phyloP scores from a whole-genome alignment of 2,888 invertebrate species.

The Laothoe populi region DNA sequence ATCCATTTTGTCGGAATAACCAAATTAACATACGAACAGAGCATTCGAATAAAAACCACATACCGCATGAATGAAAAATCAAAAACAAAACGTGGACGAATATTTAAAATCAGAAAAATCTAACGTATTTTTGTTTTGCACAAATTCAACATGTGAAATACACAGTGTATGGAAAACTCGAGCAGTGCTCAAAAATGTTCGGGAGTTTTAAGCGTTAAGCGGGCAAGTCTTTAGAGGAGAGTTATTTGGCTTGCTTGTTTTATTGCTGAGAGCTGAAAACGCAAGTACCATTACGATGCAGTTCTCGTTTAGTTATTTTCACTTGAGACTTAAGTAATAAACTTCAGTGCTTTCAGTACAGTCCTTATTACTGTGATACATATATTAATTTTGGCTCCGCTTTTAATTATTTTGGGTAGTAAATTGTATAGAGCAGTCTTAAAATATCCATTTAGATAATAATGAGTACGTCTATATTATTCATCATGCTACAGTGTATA shows the following conservation, averaged over 20 bases:
- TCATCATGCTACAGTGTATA: no score
- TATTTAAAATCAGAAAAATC: not conserved
- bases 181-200: not conserved
- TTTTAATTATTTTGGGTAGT: not conserved
- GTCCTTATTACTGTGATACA: not conserved
- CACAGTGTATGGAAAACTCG: not conserved
- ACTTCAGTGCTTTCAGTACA: not conserved
- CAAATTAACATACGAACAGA: not conserved
- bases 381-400: not conserved
- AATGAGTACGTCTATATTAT: no score
- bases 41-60: not conserved
- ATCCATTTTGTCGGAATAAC: not conserved
- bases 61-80: not conserved
- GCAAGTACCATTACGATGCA: not conserved
- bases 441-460: no score
- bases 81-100: not conserved
- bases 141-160: not conserved
- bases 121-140: not conserved
- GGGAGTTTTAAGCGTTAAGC: constrained; percentile 9
- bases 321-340: constrained; percentile 5
- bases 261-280: not conserved
- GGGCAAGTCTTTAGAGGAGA: constrained; percentile 1
- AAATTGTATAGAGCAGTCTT: not conserved
- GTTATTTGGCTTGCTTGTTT: constrained; percentile 13
- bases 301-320: constrained; percentile 2